Evolutionary conservation across 2,113 vertebrate genomes (phyloP).

Genomic region (Oxyura jamaicensis): DNA sequence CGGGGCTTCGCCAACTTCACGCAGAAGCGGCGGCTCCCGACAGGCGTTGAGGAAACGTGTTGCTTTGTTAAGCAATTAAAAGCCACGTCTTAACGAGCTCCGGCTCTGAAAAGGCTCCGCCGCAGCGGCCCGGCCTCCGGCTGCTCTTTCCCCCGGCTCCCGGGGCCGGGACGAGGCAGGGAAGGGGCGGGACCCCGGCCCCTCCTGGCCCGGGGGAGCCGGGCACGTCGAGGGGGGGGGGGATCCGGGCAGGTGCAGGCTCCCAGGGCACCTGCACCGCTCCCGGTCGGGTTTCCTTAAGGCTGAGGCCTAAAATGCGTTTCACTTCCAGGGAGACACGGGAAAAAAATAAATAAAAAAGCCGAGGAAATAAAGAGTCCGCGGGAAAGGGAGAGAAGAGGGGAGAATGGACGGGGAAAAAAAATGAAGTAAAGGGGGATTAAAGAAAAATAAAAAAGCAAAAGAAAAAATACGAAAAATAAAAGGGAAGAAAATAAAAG

Average conservation of each 20-base stretch:
- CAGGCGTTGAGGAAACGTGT: not conserved
- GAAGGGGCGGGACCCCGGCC: not conserved
- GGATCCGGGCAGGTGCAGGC: not conserved
- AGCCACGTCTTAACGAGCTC: not conserved
- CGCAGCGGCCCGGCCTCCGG: not conserved
- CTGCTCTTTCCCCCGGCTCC: not conserved
- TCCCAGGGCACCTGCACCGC: constrained; percentile 14
- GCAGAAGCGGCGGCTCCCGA: not conserved
- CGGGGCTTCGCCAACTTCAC: not conserved
- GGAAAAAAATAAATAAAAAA: not conserved
- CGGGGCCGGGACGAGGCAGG: not conserved
- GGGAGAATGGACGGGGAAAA: not conserved
- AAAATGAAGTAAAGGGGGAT: not conserved
- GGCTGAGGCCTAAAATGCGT: constrained; percentile 48
- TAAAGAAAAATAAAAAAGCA: not conserved
- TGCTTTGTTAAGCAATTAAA: constrained; percentile 55
- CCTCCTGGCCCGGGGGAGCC: not conserved
- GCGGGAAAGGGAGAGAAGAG: not conserved
- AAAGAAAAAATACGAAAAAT: rapidly evolving
- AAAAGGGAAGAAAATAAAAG: not conserved
- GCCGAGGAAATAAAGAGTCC: not conserved
- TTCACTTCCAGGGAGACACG: constrained; percentile 28
- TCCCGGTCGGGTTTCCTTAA: constrained; percentile 39
- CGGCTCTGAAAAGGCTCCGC: constrained; percentile 30
- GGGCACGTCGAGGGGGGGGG: not conserved